Conservation (phyloP, 1,140 invertebrate species). For the Stegodyphus dumicola region DNA sequence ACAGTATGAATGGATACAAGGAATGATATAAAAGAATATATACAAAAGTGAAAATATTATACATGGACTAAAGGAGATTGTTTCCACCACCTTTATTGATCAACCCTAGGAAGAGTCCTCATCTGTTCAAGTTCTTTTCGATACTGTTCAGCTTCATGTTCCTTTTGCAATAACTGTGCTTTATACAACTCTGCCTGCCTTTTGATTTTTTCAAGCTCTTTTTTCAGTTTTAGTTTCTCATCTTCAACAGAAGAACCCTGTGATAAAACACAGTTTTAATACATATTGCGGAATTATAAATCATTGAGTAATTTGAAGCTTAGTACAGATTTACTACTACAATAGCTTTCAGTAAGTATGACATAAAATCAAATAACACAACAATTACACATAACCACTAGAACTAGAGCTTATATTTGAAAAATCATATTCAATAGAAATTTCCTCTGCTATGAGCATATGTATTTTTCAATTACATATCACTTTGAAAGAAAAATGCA, state of each 20-base stretch:
- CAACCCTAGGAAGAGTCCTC: constrained; percentile 22
- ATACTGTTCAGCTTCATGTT: constrained; percentile 66
- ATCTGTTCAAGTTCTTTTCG: constrained; percentile 65
- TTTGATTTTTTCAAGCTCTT: constrained; percentile 65
- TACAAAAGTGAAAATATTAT: constrained; percentile 32
- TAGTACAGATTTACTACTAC: no score
- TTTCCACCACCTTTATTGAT: constrained; percentile 19
- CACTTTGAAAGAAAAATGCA: no score
- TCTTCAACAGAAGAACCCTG: constrained; percentile 20
- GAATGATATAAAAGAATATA: constrained; percentile 48
- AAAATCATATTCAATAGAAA: no score
- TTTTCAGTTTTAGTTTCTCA: constrained; percentile 63
- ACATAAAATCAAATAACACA: no score
- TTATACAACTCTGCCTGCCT: constrained; percentile 66
- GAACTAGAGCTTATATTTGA: no score
- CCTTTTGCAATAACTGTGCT: constrained; percentile 65
- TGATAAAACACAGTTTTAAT: not conserved
- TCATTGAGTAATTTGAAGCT: no score
- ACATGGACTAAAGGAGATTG: not conserved
- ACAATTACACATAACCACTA: no score
- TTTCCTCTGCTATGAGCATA: no score
- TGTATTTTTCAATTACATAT: no score
- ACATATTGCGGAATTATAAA: no score
- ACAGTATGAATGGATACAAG: constrained; percentile 25
- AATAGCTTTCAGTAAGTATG: no score